Evolutionary conservation across 1,140 invertebrate genomes (phyloP).

Genomic region (Gryllus bimaculatus): DNA sequence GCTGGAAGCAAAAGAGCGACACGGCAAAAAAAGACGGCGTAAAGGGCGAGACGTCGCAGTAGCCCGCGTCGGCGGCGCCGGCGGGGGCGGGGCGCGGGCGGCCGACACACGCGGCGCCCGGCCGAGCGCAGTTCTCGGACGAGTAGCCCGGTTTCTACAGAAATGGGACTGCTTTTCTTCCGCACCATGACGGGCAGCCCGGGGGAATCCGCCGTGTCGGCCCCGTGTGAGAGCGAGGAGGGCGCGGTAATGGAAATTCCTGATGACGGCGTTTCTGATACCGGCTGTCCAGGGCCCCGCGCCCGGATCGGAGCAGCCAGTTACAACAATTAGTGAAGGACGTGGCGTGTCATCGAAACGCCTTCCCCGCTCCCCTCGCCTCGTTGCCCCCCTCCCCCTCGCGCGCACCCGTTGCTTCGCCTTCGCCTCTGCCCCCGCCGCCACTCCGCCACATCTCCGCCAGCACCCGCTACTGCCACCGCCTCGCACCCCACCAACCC

Average conservation of each 20-base stretch:
- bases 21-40: neutral
- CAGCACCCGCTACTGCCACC: no score
- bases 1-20: neutral
- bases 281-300: neutral
- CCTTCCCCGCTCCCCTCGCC: neutral
- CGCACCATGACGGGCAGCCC: neutral
- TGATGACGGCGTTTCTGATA: neutral
- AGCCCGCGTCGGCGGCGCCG: no score
- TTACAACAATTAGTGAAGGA: slow-evolving; percentile 1
- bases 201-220: neutral
- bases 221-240: neutral
- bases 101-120: neutral
- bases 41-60: neutral
- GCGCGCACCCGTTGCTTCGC: neutral
- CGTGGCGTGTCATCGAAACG: neutral
- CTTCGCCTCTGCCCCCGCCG: no score
- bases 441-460: no score
- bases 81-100: no score
- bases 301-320: neutral
- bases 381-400: neutral
- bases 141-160: neutral
- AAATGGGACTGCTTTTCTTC: slow-evolving; percentile 4
- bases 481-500: no score
- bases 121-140: neutral
- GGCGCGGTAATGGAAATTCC: neutral